phyloP scores from a whole-genome alignment of 2,888 invertebrate genomes.

The Morpho helenor region DNA sequence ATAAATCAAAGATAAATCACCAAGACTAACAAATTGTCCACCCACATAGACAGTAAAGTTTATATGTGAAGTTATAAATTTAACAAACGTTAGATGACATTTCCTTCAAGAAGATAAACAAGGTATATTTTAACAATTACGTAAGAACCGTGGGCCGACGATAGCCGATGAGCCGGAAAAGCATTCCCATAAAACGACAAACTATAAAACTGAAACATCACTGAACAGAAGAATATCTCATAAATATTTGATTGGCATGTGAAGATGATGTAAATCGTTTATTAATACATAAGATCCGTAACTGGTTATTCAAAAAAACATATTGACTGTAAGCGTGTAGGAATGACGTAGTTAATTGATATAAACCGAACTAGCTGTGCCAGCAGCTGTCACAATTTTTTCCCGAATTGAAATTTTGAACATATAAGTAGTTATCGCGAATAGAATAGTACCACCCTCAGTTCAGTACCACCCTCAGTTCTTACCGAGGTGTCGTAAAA shows the following conservation, averaged over 20 bases:
- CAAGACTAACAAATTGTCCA: constrained; percentile 19
- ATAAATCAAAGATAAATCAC: constrained; percentile 17
- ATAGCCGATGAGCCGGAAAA: constrained; percentile 19
- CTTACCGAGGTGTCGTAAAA: no score
- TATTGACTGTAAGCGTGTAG: constrained; percentile 51
- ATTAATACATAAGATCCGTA: constrained; percentile 58
- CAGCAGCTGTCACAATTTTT: no score
- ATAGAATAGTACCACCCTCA: no score
- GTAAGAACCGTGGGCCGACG: constrained; percentile 16
- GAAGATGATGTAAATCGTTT: constrained; percentile 59
- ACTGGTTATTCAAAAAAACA: constrained; percentile 58
- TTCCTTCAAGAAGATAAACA: constrained; percentile 16
- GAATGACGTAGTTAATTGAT: constrained; percentile 54
- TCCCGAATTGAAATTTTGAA: no score
- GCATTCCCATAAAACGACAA: constrained; percentile 28
- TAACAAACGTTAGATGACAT: constrained; percentile 8
- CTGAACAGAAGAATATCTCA: constrained; percentile 39
- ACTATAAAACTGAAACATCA: constrained; percentile 21
- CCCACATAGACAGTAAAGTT: constrained; percentile 16
- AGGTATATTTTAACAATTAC: constrained; percentile 16
- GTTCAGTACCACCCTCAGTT: no score
- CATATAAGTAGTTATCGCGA: no score
- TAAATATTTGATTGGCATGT: constrained; percentile 61
- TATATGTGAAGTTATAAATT: constrained; percentile 16
- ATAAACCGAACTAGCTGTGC: constrained; percentile 32